Conservation (phyloP, 2,888 invertebrate species). For the Tenthredo scrophulariae region DNA sequence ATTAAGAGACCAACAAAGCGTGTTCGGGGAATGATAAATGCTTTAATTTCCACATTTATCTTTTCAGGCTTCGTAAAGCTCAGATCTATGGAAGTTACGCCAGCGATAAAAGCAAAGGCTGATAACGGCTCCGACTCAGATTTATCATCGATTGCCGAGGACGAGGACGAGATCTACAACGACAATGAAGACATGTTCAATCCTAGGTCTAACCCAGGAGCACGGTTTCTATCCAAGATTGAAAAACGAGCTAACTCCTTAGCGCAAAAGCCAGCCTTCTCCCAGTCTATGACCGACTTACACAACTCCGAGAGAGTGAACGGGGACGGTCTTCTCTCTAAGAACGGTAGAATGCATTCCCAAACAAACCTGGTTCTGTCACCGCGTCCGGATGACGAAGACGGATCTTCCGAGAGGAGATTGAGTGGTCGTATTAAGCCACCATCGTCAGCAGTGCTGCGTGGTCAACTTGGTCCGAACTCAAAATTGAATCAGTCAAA, state of each 20-base stretch:
- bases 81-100: constrained; percentile 79
- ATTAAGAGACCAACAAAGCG: too few species aligned
- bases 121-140: constrained; percentile 59
- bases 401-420: constrained; percentile 55
- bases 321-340: constrained; percentile 38
- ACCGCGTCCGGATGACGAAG: constrained; percentile 70
- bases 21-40: neutral
- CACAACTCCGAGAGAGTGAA: constrained; percentile 50
- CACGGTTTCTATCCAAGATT: constrained; percentile 20
- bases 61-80: constrained; percentile 82
- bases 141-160: constrained; percentile 62
- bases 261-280: constrained; percentile 25
- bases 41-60: constrained; percentile 30
- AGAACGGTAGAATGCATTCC: constrained; percentile 36
- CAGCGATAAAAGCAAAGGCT: constrained; percentile 56
- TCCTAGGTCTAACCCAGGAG: constrained; percentile 51
- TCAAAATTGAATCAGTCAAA: constrained; percentile 45
- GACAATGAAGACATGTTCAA: constrained; percentile 66
- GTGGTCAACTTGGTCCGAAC: constrained; percentile 22
- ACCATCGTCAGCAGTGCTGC: constrained; percentile 50
- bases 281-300: constrained; percentile 51
- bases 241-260: constrained; percentile 44
- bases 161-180: constrained; percentile 64
- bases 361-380: constrained; percentile 31
- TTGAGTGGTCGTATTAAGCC: constrained; percentile 59